phyloP scores from a whole-genome alignment of 2,888 invertebrate species.

The Metacarcinus magister region DNA sequence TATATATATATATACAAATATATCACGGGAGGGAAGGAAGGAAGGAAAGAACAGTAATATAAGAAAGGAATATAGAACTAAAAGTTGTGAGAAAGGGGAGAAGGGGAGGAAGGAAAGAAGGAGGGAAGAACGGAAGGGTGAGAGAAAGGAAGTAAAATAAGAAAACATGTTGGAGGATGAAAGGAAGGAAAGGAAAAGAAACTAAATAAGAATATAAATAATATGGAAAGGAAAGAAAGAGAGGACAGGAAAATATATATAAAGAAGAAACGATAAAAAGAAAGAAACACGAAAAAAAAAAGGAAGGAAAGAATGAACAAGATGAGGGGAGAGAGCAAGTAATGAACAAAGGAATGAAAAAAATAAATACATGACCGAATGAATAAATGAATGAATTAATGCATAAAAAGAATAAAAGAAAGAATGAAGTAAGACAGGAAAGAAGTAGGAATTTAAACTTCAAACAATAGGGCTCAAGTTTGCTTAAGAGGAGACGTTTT shows the following conservation, averaged over 20 bases:
- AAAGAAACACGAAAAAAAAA: neutral
- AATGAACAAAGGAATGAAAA: neutral
- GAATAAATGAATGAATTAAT: neutral
- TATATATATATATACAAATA: neutral
- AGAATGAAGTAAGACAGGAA: neutral
- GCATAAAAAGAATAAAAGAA: neutral
- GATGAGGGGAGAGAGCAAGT: neutral
- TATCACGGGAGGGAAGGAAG: neutral
- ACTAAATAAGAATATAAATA: neutral
- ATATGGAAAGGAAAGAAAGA: neutral
- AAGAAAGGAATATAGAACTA: neutral
- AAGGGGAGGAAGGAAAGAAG: neutral
- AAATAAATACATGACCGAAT: neutral
- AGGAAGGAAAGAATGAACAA: neutral
- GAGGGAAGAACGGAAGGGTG: neutral
- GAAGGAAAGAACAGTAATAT: neutral
- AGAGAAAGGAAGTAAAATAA: neutral
- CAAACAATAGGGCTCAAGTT: constrained; percentile 4
- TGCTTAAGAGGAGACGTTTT: neutral
- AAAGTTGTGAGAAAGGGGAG: neutral
- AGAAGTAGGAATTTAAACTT: neutral
- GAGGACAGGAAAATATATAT: neutral
- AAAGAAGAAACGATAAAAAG: neutral
- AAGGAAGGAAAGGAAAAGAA: neutral
- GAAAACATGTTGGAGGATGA: neutral